Percentiles rank a stretch among this genome's conserved stretches.
phyloP scores from a whole-genome alignment of 2,888 invertebrate species.

The Melanophora roralis region DNA sequence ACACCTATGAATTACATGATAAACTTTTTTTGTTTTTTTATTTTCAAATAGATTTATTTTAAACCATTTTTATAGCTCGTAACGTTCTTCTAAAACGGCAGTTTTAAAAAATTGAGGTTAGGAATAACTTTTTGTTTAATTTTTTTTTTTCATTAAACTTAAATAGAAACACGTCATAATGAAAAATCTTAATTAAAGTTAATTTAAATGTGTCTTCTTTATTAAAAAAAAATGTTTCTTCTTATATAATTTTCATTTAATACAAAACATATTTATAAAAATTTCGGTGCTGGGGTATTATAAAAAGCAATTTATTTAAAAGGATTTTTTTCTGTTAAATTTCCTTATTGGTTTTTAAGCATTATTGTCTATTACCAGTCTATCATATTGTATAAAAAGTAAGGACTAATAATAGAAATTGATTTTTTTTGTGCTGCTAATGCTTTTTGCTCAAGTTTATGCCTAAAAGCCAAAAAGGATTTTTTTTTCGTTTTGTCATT shows the following conservation, averaged over 20 bases:
- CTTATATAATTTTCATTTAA: no score
- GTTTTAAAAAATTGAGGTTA: no score
- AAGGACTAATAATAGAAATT: slow-evolving; percentile 61
- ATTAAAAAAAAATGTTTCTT: no score
- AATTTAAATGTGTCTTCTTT: no score
- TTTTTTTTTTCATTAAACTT: no score
- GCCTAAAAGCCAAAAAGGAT: slow-evolving; percentile 21
- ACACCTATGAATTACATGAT: no score
- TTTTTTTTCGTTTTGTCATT: slow-evolving; percentile 43
- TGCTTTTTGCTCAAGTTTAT: neutral
- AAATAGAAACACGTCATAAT: neutral
- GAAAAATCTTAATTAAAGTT: neutral
- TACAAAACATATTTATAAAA: no score
- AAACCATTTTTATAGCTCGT: no score
- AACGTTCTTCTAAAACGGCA: no score
- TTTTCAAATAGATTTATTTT: no score
- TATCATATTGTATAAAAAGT: neutral
- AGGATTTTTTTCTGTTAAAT: slow-evolving; percentile 41
- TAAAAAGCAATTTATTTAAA: slow-evolving; percentile 55
- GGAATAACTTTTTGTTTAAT: neutral
- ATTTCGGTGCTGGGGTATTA: neutral
- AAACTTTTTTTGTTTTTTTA: no score
- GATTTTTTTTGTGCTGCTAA: slow-evolving; percentile 38
- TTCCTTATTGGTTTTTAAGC: slow-evolving; percentile 16
- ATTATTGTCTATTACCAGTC: slow-evolving; percentile 43